These are phyloP conservation scores for Charaxes varanes DNA, from an alignment of 1,140 invertebrate genomes.

Conservation along the genomic window DNA sequence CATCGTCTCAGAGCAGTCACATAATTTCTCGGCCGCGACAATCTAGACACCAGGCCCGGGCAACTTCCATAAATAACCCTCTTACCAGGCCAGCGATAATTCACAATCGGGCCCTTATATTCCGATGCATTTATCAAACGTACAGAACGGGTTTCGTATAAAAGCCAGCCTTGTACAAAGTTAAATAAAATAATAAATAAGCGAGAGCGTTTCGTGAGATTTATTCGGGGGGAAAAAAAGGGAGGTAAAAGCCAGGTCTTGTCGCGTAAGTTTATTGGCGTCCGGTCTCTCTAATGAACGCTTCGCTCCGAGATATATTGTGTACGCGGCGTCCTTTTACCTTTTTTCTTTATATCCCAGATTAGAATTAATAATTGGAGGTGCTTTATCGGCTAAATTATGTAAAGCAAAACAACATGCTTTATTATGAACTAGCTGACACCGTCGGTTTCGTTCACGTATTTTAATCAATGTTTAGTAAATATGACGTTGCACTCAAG, in stretches of 20 bases:
- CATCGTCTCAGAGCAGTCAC: constrained; percentile 9
- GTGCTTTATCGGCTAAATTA: constrained; percentile 13
- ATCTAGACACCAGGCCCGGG: constrained; percentile 28
- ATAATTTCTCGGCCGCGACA: constrained; percentile 16
- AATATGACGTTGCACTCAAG: too few species aligned
- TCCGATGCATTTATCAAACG: constrained; percentile 62
- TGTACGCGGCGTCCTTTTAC: constrained; percentile 29
- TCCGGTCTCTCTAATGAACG: constrained; percentile 60
- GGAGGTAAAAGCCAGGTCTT: constrained; percentile 56
- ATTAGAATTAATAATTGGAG: constrained; percentile 31
- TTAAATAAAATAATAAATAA: constrained; percentile 73
- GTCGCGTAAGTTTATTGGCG: constrained; percentile 59
- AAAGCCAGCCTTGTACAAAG: constrained; percentile 59
- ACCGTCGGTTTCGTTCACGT: too few species aligned
- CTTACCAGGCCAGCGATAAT: constrained; percentile 58
- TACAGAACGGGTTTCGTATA: constrained; percentile 53
- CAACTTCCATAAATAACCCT: constrained; percentile 58
- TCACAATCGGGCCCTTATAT: constrained; percentile 58
- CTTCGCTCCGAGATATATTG: constrained; percentile 49
- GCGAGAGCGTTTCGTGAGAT: constrained; percentile 61
- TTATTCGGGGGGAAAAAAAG: constrained; percentile 69
- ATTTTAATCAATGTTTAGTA: too few species aligned
- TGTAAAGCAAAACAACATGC: constrained; percentile 3
- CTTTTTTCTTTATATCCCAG: constrained; percentile 33
- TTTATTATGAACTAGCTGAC: too few species aligned